Percentiles rank a stretch among this genome's conserved stretches.
These are phyloP conservation scores for Vanessa atalanta DNA, from an alignment of 1,140 invertebrate genomes.

Conservation along the genomic window DNA sequence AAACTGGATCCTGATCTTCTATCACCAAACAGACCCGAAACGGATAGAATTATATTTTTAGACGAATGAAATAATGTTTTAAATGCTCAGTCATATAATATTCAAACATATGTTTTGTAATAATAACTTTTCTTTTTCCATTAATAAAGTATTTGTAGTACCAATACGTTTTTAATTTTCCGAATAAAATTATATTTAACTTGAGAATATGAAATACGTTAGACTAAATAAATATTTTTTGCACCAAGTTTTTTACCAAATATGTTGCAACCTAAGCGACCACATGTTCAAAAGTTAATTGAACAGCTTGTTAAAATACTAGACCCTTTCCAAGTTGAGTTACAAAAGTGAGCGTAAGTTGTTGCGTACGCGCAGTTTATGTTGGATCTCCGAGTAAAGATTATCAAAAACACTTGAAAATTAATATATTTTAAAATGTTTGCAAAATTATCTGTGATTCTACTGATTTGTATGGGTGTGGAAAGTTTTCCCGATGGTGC, in stretches of 20 bases:
- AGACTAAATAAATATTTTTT: slow-evolving; percentile 15
- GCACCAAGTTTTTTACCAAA: slow-evolving; percentile 33
- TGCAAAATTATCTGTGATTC: slow-evolving; percentile 45
- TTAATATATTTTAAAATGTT: slow-evolving; percentile 47
- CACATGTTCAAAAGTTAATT: slow-evolving; percentile 47
- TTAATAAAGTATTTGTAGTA: not conserved
- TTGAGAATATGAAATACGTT: too few relatives aligned
- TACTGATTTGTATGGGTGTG: slow-evolving; percentile 54
- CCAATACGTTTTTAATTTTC: not conserved
- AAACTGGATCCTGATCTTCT: slow-evolving; percentile 51
- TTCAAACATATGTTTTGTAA: too few relatives aligned
- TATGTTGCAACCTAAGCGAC: slow-evolving; percentile 24
- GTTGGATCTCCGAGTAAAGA: slow-evolving; percentile 47
- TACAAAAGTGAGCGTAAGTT: slow-evolving; percentile 71
- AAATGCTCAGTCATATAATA: too few relatives aligned
- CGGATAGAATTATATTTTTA: slow-evolving; percentile 72
- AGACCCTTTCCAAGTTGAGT: slow-evolving; percentile 68
- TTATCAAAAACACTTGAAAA: slow-evolving; percentile 35
- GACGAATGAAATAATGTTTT: slow-evolving; percentile 44
- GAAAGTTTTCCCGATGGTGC: slow-evolving; percentile 86
- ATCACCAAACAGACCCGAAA: slow-evolving; percentile 61
- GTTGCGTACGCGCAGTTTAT: slow-evolving; percentile 54
- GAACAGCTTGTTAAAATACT: slow-evolving; percentile 60
- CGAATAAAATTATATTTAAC: too few relatives aligned
- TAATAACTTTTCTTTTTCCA: not conserved